A percentile compares a stretch with the other conserved stretches of the same genome.
phyloP scores from a whole-genome alignment of 2,888 invertebrate genomes.

The Acanthosepion esculentum region DNA sequence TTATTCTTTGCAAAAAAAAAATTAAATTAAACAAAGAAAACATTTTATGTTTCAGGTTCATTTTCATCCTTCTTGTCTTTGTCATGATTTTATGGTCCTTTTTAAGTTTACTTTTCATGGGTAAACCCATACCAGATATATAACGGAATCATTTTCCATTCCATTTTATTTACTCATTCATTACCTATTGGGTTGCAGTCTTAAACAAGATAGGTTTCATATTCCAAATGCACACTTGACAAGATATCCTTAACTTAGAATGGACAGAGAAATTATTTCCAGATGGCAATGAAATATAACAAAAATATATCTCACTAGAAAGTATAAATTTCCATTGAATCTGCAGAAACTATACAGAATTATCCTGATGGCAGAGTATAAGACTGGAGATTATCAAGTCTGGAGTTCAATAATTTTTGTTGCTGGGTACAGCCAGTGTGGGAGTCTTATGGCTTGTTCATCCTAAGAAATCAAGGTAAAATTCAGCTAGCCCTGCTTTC shows the following conservation, averaged over 20 bases:
- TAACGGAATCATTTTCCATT: too few species aligned
- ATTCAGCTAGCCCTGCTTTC: too few species aligned
- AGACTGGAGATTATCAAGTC: neutral
- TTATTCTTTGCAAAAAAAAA: too few species aligned
- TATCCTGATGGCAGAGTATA: neutral
- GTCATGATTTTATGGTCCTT: neutral
- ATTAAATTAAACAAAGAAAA: too few species aligned
- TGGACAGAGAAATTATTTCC: constrained; percentile 18
- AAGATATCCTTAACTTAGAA: neutral
- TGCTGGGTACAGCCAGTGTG: too few species aligned
- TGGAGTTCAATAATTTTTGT: neutral
- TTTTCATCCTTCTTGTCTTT: neutral
- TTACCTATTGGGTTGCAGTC: too few species aligned
- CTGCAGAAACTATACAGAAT: neutral
- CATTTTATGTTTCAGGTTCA: too few species aligned
- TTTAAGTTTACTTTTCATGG: too few species aligned
- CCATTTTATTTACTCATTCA: neutral
- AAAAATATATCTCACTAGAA: neutral
- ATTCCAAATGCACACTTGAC: constrained; percentile 9
- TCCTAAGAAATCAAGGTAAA: too few species aligned
- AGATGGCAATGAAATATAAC: neutral
- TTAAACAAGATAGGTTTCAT: neutral
- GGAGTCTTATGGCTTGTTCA: too few species aligned
- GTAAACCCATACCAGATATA: too few species aligned
- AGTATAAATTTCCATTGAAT: neutral